A percentile compares a stretch with the other conserved stretches of the same genome.
These are phyloP conservation scores for Pseudomyrmex flavicornis DNA, from an alignment of 1,140 invertebrate species.

Conservation along the genomic window DNA sequence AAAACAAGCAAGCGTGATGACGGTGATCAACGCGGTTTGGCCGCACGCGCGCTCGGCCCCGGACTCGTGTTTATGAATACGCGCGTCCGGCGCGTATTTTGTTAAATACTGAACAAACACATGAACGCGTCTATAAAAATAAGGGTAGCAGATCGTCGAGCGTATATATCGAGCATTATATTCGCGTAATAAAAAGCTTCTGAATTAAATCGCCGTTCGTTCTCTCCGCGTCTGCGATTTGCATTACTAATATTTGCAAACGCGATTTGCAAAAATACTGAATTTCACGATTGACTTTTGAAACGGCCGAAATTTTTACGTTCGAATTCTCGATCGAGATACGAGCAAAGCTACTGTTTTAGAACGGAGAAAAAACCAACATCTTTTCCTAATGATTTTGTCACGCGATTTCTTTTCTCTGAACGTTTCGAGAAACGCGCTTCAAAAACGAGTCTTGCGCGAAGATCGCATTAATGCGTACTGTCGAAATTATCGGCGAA, in stretches of 20 bases:
- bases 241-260: not conserved
- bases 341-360: too few relatives aligned
- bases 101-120: constrained; percentile 56
- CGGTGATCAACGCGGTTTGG: constrained; percentile 50
- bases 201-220: not conserved
- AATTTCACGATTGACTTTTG: constrained; percentile 3
- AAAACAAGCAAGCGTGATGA: constrained; percentile 59
- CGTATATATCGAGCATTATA: not conserved
- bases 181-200: constrained; percentile 32
- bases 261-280: constrained; percentile 1
- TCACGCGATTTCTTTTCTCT: too few relatives aligned
- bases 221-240: not conserved
- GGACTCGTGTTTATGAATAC: constrained; percentile 52
- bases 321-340: not conserved
- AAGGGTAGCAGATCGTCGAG: constrained; percentile 6
- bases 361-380: too few relatives aligned
- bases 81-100: constrained; percentile 28
- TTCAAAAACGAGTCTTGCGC: too few relatives aligned
- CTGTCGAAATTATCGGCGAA: constrained; percentile 80
- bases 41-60: not conserved
- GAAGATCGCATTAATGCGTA: not conserved
- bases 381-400: too few relatives aligned
- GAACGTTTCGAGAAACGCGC: too few relatives aligned
- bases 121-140: constrained; percentile 33
- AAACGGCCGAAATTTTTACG: not conserved